phyloP scores from a whole-genome alignment of 2,888 invertebrate species.

The Macrosiphum euphorbiae region DNA sequence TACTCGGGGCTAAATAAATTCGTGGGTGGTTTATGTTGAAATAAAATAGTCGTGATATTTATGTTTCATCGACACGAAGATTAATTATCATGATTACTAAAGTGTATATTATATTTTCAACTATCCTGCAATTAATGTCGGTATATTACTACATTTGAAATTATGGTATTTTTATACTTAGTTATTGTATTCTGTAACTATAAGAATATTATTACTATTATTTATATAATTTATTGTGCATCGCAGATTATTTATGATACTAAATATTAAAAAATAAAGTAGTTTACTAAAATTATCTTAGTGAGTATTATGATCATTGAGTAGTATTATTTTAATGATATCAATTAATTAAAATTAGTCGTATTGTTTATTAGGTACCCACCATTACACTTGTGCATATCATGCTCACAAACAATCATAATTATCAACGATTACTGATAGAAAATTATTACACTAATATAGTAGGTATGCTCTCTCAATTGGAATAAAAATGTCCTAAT shows the following conservation, averaged over 20 bases:
- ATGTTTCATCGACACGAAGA: not conserved
- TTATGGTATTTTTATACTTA: not conserved
- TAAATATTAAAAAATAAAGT: not conserved
- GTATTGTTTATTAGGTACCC: not conserved
- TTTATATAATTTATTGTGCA: not conserved
- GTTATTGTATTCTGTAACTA: not conserved
- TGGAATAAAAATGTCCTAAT: not conserved
- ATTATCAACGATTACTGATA: not conserved
- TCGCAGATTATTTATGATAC: not conserved
- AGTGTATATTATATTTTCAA: not conserved
- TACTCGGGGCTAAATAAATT: not conserved
- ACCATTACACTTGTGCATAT: not conserved
- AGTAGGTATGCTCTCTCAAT: not conserved
- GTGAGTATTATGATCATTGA: not conserved
- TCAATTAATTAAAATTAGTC: not conserved
- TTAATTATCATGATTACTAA: constrained; percentile 17
- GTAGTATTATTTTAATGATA: not conserved
- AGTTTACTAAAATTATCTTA: not conserved
- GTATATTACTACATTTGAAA: not conserved
- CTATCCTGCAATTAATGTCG: not conserved
- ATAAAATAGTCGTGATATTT: constrained; percentile 26
- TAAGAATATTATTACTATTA: not conserved
- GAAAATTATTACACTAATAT: not conserved
- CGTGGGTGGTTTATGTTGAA: not conserved
- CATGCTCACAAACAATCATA: not conserved